Evolutionary conservation across 2,888 invertebrate species (phyloP).

Genomic region (Philopedon plagiatum): DNA sequence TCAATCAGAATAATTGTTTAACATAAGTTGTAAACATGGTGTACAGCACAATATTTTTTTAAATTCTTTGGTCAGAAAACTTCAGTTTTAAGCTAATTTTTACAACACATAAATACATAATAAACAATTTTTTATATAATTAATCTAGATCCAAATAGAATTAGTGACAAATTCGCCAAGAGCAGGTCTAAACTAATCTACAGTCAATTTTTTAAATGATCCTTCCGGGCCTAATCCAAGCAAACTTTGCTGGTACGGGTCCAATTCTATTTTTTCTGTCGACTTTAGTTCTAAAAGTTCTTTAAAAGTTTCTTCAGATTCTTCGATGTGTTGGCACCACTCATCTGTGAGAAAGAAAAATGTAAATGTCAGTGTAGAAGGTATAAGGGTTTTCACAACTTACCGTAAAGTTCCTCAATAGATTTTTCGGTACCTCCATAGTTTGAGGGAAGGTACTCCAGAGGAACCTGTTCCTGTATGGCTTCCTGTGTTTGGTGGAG

Average conservation of each 20-base stretch:
- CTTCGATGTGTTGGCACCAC: conserved; percentile 54
- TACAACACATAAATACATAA: too few species aligned
- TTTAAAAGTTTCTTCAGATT: conserved; percentile 49
- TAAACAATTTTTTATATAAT: too few species aligned
- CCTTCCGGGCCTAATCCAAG: conserved; percentile 54
- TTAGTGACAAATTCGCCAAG: too few species aligned
- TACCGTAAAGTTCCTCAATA: conserved; percentile 75
- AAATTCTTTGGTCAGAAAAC: too few species aligned
- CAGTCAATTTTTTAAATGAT: conserved; percentile 55
- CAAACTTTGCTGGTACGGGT: conserved; percentile 28
- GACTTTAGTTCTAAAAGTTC: conserved; percentile 49
- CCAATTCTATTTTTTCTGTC: conserved; percentile 40
- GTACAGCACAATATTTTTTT: too few species aligned
- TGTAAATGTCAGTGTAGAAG: too few species aligned
- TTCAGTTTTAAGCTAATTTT: too few species aligned
- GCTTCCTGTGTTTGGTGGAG: conserved; percentile 52
- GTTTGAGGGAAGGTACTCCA: conserved; percentile 56
- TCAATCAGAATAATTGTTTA: too few species aligned
- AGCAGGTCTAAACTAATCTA: conserved; percentile 56
- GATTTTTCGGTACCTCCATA: conserved; percentile 60
- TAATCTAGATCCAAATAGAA: too few species aligned
- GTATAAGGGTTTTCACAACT: too few species aligned
- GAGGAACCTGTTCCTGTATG: conserved; percentile 54
- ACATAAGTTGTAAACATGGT: too few species aligned
- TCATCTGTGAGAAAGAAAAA: conserved; percentile 54